Conservation (phyloP, 1,140 invertebrate genomes). For the Drosophila bocki region DNA sequence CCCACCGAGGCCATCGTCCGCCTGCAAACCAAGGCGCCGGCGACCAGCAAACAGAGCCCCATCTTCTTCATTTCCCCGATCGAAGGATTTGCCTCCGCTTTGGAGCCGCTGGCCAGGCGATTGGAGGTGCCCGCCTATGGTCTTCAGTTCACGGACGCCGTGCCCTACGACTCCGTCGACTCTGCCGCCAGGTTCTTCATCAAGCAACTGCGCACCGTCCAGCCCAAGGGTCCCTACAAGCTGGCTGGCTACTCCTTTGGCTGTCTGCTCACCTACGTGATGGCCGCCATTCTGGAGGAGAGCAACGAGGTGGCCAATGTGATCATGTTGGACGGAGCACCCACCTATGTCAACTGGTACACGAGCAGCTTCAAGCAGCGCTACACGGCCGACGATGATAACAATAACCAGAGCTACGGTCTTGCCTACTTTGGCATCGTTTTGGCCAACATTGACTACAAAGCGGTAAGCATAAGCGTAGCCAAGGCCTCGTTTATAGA, state of each 20-base stretch:
- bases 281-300: constrained; percentile 93
- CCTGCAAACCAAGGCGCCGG: constrained; percentile 86
- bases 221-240: constrained; percentile 93
- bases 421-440: constrained; percentile 93
- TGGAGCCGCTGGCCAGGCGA: constrained; percentile 89
- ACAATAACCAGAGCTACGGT: constrained; percentile 89
- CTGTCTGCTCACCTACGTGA: constrained; percentile 96
- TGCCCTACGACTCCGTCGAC: constrained; percentile 90
- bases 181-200: constrained; percentile 93
- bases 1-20: constrained; percentile 88
- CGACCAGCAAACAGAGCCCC: constrained; percentile 85
- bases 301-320: constrained; percentile 88
- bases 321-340: constrained; percentile 96
- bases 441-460: constrained; percentile 91
- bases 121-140: constrained; percentile 93
- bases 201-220: constrained; percentile 90
- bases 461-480: constrained; percentile 59
- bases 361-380: constrained; percentile 88
- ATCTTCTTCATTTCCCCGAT: constrained; percentile 95
- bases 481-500: too few relatives aligned
- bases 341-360: constrained; percentile 93
- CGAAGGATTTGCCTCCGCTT: constrained; percentile 92
- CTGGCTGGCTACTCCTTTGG: constrained; percentile 98
- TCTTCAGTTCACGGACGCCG: constrained; percentile 93
- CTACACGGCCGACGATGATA: constrained; percentile 80